These are phyloP conservation scores for Drosophila kikkawai DNA, from an alignment of 1,140 invertebrate genomes.

Conservation along the genomic window DNA sequence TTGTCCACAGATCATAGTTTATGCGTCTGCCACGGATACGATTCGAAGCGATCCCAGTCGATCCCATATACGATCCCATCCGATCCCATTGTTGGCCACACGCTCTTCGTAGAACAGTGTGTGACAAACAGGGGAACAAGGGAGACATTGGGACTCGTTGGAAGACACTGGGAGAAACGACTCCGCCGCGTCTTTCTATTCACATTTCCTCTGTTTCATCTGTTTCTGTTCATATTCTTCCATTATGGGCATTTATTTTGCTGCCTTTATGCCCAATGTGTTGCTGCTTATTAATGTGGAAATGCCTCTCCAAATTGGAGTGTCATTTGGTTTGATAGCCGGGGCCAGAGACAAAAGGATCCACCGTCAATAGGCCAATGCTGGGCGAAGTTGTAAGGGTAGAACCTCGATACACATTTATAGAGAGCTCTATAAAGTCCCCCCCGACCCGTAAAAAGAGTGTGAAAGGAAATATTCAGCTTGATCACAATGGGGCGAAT, in stretches of 20 bases:
- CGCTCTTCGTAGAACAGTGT: constrained; percentile 79
- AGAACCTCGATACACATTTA: constrained; percentile 32
- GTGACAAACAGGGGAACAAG: constrained; percentile 64
- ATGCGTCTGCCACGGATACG: constrained; percentile 62
- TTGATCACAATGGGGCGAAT: constrained; percentile 29
- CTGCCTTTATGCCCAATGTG: constrained; percentile 66
- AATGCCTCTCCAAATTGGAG: constrained; percentile 82
- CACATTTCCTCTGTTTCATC: constrained; percentile 23
- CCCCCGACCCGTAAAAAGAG: constrained; percentile 45
- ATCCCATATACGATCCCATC: constrained; percentile 20
- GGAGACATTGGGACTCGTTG: constrained; percentile 20
- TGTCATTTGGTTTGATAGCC: constrained; percentile 70
- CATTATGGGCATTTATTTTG: constrained; percentile 67
- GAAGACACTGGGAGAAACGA: constrained; percentile 66
- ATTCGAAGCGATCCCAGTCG: constrained; percentile 28
- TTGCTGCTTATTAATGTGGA: constrained; percentile 80
- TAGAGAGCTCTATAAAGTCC: constrained; percentile 25
- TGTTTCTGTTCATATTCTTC: constrained; percentile 46
- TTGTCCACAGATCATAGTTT: constrained; percentile 72
- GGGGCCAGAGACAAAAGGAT: constrained; percentile 39
- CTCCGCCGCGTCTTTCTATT: constrained; percentile 55
- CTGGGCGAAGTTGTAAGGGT: constrained; percentile 47
- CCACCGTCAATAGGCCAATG: constrained; percentile 49
- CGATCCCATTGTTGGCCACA: constrained; percentile 71
- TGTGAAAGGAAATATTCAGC: constrained; percentile 56